These are phyloP conservation scores for Tylochromis polylepis DNA, from an alignment of 2,113 vertebrate genomes.

Conservation along the genomic window DNA sequence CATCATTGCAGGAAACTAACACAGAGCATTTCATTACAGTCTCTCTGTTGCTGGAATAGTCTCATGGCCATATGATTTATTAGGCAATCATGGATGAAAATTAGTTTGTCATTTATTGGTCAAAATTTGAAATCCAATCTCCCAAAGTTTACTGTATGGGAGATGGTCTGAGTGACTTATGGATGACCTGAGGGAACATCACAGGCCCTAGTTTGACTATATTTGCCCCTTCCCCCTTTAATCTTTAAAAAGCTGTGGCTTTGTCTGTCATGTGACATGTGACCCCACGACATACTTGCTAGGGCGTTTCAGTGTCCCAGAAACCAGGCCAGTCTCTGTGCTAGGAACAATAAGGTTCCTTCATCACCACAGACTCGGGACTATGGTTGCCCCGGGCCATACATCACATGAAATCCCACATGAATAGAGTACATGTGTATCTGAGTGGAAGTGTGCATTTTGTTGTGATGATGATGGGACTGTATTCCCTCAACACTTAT, in stretches of 20 bases:
- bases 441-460: neutral
- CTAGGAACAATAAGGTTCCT: constrained; percentile 59
- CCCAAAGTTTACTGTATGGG: neutral
- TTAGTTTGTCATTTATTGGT: neutral
- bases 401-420: constrained; percentile 59
- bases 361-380: constrained; percentile 42
- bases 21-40: neutral
- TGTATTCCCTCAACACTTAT: constrained; percentile 44
- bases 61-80: neutral
- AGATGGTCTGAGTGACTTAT: neutral
- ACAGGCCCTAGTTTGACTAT: neutral
- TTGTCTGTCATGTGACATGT: constrained; percentile 51
- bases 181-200: neutral
- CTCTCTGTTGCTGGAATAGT: neutral
- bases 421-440: constrained; percentile 42
- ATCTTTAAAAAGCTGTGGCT: constrained; percentile 32
- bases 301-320: constrained; percentile 53
- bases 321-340: constrained; percentile 47
- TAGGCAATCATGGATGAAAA: neutral
- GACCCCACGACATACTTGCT: constrained; percentile 24
- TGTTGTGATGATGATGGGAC: constrained; percentile 24
- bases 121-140: neutral
- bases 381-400: constrained; percentile 48
- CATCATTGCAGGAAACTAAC: neutral
- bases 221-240: neutral